A percentile compares a stretch with the other conserved stretches of the same genome.
Conservation (phyloP, 2,888 invertebrate genomes). For the Monochamus alternatus region DNA sequence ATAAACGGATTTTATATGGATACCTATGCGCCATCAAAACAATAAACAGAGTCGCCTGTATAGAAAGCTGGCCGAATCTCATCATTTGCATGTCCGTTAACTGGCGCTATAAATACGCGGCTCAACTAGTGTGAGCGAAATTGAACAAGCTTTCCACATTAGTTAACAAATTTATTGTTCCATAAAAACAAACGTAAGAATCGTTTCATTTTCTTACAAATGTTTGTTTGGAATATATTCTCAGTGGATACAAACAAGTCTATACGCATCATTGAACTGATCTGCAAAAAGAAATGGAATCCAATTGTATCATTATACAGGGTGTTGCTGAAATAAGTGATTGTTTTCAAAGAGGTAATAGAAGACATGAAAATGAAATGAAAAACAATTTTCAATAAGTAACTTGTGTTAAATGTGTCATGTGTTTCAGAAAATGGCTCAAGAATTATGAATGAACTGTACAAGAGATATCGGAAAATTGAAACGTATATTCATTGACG, state of each 20-base stretch:
- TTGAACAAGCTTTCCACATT: slow-evolving; percentile 5
- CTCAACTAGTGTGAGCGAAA: slow-evolving; percentile 11
- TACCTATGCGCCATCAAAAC: slow-evolving; percentile 58
- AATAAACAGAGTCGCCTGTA: slow-evolving; percentile 45
- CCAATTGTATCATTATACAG: too few species aligned
- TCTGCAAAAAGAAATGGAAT: too few species aligned
- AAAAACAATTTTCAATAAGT: too few species aligned
- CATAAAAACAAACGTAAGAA: neutral
- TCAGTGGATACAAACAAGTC: too few species aligned
- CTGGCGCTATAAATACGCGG: slow-evolving; percentile 7
- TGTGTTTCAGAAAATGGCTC: too few species aligned
- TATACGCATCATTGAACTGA: too few species aligned
- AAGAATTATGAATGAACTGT: too few species aligned
- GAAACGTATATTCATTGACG: too few species aligned
- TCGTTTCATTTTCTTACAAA: neutral
- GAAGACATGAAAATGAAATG: too few species aligned
- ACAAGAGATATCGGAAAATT: too few species aligned
- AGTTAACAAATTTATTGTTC: neutral
- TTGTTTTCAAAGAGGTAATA: neutral
- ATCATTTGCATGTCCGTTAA: slow-evolving; percentile 35
- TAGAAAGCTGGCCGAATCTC: slow-evolving; percentile 35
- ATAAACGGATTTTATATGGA: slow-evolving; percentile 61
- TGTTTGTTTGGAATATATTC: neutral
- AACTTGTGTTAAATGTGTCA: too few species aligned
- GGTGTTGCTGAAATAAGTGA: neutral